Evolutionary conservation across 2,797 vertebrate species (phyloP), one percentile per base, ranked within the genome.

Genomic region (Anguilla obscura): DNA sequence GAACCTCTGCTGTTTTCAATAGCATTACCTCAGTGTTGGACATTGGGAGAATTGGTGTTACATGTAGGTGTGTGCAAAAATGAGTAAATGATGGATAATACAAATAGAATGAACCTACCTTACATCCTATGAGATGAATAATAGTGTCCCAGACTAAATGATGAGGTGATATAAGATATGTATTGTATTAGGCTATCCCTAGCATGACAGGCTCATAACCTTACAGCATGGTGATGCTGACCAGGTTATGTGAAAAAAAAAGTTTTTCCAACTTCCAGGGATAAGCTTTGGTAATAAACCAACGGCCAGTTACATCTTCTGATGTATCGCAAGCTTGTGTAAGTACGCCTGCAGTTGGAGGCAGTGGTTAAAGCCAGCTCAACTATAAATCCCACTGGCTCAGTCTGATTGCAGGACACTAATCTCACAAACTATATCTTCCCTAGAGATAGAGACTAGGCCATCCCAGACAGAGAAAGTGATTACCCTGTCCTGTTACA

Each of bases 401-500:
- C 63, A 69, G 63, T 27, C 63, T 69, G 63, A 69, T 69, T n/a
- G 63, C 24, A 69, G 24, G 63, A 69, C n/a, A 69, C 63, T 69
- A 69, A 27, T 69, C 24, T 69, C 63, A 69, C 63, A 69, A n/a
- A 69, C 63, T 69, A 10, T 69, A 27, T 69, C 63, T 69, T 69
- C 63, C 63, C 63, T 69, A 27, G 63, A 69, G 63, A 69, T 69
- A 69, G 63, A n/a, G 63, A 27, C 63, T 27, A 21, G 60, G 60
- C 60, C 3, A 63, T 63, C 21, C 0, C 18, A 63, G 60, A 63
- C 60, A 24, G 63, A 69, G 63, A n/a, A 27, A 69, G 63, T 69
- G 63, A 69, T 69, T 69, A 69, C 24, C 63, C 63, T 69, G 63
- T 69, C 63, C 63, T 69, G 63, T 69, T 69, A 69, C 63, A 69